phyloP scores from a whole-genome alignment of 2,113 vertebrate genomes.

The Corythaeola cristata region DNA sequence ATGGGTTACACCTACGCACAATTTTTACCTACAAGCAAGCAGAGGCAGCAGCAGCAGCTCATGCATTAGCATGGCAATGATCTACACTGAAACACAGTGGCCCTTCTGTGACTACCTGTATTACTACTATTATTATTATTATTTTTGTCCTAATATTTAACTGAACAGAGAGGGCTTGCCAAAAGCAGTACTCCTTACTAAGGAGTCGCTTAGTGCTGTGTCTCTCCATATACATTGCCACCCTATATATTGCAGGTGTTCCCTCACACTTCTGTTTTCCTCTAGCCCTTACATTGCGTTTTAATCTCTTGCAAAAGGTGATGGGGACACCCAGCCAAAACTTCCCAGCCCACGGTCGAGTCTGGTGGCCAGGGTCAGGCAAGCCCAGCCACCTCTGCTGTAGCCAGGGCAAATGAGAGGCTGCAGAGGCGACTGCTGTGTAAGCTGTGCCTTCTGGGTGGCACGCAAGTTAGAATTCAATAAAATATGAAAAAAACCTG shows the following conservation, averaged over 20 bases:
- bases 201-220: background rate
- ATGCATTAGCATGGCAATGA: background rate
- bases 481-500: background rate
- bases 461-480: background rate
- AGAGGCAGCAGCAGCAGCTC: background rate
- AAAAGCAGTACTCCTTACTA: background rate
- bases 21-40: background rate
- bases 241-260: background rate
- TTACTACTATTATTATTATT: background rate
- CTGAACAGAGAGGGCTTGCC: background rate
- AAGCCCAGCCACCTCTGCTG: background rate
- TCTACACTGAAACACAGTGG: background rate
- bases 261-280: rapidly evolving
- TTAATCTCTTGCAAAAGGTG: background rate
- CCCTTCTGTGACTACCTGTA: background rate
- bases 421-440: rapidly evolving
- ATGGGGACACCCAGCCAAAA: background rate
- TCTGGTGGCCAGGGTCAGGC: rapidly evolving
- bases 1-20: background rate
- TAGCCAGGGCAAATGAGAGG: background rate
- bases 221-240: background rate
- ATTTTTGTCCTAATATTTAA: background rate
- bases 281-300: background rate
- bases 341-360: rapidly evolving
- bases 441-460: rapidly evolving